Base-by-base conservation (phyloP, 1,140 invertebrate genomes). In the Pantala flavescens region DNA sequence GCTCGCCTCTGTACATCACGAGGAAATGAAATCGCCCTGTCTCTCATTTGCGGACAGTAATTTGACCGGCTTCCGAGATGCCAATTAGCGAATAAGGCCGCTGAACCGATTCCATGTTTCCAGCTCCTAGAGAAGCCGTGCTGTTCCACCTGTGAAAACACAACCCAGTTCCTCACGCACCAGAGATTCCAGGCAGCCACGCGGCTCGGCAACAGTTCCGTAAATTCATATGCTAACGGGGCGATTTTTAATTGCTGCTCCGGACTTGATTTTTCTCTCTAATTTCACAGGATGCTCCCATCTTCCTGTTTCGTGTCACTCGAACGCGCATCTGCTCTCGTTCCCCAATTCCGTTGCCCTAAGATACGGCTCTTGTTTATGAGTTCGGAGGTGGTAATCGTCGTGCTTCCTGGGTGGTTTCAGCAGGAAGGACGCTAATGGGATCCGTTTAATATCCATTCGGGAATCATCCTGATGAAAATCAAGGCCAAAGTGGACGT, bases 121-220 rank as follows among this genome's bases (percentile, higher is more conserved):
- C 49, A 19, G 16, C 49, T 16, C 49, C 49, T 63, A 3, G 14
- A 63, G n/a, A 19, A 3, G 2, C 49, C 14, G n/a, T 63, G n/a
- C 14, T 63, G 49, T 63, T 63, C 49, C 49, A 63, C 49, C 49
- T 21, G 3, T 36, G n/a, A 63, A 21, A 63, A 63, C 49, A 21
- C 49, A 63, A 63, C 49, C 49, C 49, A 63, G 49, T 63, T 63
- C 49, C 49, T 63, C 49, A 63, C 49, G 49, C 49, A 63, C n/a
- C 49, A 21, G 49, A 63, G 49, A 3, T 7, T 63, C 49, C 3
- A 63, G 49, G n/a, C 16, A 14, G 16, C 16, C 49, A 63, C n/a
- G 16, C 14, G 12, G 14, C 49, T 3, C 49, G 12, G 16, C 12
- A 63, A 63, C 16, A 63, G 49, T 63, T 63, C 49, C 49, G 49